These are phyloP conservation scores for Oasisia sp. DNA, from an alignment of 2,888 invertebrate species.

Conservation along the genomic window DNA sequence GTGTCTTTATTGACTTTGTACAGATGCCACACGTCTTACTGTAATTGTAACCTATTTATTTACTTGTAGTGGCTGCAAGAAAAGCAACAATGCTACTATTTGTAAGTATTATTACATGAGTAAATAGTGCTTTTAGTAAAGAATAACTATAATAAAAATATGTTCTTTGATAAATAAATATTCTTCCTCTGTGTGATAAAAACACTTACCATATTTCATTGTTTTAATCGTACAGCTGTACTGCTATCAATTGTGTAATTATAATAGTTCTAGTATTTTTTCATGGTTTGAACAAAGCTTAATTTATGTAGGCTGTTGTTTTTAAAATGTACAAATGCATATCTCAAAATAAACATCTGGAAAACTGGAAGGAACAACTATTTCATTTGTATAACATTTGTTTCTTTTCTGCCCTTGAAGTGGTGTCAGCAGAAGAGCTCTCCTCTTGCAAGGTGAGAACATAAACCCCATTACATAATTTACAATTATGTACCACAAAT, in stretches of 20 bases:
- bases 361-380: not conserved
- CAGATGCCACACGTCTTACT: not conserved
- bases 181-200: not conserved
- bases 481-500: not conserved
- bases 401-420: conserved; percentile 39
- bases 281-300: not conserved
- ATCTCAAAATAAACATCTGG: not conserved
- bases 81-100: conserved; percentile 37
- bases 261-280: not conserved
- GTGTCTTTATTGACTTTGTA: not conserved
- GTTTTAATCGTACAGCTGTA: conserved; percentile 19
- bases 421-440: conserved; percentile 59
- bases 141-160: not conserved
- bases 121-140: not conserved
- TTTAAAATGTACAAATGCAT: not conserved
- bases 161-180: not conserved
- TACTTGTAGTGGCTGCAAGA: conserved; percentile 35
- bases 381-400: conserved; percentile 7
- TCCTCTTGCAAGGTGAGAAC: conserved; percentile 53
- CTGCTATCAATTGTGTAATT: not conserved
- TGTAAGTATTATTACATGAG: conserved; percentile 33
- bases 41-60: not conserved
- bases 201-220: not conserved
- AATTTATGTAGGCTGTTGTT: not conserved
- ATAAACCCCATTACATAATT: not conserved